Evolutionary conservation across 2,113 vertebrate species (phyloP), one percentile per base, ranked within the genome.

Genomic region (Microtus richardsoni): DNA sequence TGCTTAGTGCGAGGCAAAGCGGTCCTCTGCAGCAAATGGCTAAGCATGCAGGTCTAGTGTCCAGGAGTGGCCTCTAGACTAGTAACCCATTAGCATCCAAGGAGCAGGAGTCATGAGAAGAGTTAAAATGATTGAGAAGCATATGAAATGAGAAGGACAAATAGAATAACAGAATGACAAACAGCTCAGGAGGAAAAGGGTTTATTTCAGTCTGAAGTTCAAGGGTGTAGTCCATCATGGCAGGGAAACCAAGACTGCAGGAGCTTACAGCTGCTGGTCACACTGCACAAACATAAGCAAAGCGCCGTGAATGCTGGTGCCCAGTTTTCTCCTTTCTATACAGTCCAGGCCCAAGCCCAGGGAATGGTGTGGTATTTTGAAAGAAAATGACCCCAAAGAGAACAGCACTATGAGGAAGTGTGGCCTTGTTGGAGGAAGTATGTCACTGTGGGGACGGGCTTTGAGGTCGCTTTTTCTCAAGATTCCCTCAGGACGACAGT

Each of bases 71-170:
- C 6, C 17, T 58, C 19, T 58, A 58, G 58, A 58, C 19, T 58
- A 21, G 58, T 60, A 52, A 96, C 39, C 13, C 22, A 95, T 85
- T 71, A 49, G 88, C 83, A 60, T 89, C 41, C 70, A 93, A 36
- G 36, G 12, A 30, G 84, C n/a, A 74, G 19, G 24, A 21, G 7
- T 21, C 78, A 24, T 88, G 80, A 88, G n/a, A 60, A 71, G 19
- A 74, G 2, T 22, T 96, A 36, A 52, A 24, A 93, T 82, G 33
- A 93, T 28, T 62, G 8, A 54, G 36, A 19, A 77, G 22, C 73
- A 2, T 62, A 94, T 30, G 88, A 92, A 94, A 85, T 52, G 33
- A 96, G 39, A 73, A 78, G 1, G 22, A 11, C 39, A 93, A 95
- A 52, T 11, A 74, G 41, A 84, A 84, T 70, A 30, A 79, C 5